phyloP scores from a whole-genome alignment of 2,113 vertebrate genomes.

The Salvelinus namaycush region DNA sequence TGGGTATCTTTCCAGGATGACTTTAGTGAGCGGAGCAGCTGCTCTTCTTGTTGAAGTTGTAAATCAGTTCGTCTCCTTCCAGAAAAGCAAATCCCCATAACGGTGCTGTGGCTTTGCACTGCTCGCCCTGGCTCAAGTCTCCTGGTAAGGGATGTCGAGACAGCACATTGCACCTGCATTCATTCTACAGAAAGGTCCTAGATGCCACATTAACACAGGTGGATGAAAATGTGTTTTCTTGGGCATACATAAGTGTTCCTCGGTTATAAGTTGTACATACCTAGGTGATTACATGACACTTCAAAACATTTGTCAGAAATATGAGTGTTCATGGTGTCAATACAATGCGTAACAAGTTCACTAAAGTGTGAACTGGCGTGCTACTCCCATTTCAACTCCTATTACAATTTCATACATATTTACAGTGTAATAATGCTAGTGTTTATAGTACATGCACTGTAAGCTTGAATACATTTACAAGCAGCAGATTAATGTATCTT shows the following conservation, averaged over 20 bases:
- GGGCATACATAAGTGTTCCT: not conserved
- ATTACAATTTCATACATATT: not conserved
- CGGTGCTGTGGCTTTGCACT: conserved; percentile 21
- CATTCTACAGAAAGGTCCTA: too few species aligned
- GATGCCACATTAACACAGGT: not conserved
- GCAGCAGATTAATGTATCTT: not conserved
- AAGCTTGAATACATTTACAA: too few species aligned
- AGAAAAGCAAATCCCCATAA: conserved; percentile 35
- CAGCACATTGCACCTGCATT: conserved; percentile 38
- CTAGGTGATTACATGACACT: not conserved
- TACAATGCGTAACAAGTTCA: too few species aligned
- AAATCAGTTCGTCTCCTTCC: conserved; percentile 63
- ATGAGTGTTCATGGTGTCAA: not conserved
- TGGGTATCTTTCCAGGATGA: conserved; percentile 60
- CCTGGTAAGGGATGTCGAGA: conserved; percentile 39
- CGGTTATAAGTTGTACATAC: not conserved
- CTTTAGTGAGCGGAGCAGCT: conserved; percentile 67
- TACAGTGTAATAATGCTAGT: not conserved
- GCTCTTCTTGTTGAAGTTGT: conserved; percentile 63
- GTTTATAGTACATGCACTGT: not conserved
- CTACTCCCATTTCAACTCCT: too few species aligned
- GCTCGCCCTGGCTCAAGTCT: conserved; percentile 13
- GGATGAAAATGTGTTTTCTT: not conserved
- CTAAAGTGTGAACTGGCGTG: too few species aligned
- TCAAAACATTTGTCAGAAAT: not conserved